A percentile compares a stretch with the other conserved stretches of the same genome.
Evolutionary conservation across 2,113 vertebrate species (phyloP).

Genomic region (Perca fluviatilis): DNA sequence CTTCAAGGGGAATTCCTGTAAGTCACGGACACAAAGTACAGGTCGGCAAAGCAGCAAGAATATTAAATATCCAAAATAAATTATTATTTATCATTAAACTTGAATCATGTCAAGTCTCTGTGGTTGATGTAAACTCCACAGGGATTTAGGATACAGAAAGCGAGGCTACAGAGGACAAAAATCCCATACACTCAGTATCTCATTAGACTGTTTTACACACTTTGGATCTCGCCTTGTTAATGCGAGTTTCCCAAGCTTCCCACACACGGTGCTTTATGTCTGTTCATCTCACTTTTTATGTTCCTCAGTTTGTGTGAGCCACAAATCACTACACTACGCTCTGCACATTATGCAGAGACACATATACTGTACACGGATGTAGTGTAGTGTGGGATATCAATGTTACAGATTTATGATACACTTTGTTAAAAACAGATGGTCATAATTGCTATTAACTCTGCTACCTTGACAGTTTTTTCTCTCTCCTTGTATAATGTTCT

Average conservation of each 20-base stretch:
- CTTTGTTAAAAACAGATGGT: conserved; percentile 19
- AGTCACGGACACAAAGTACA: not conserved
- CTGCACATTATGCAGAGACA: conserved; percentile 24
- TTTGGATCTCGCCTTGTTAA: conserved; percentile 44
- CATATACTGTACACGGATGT: conserved; percentile 27
- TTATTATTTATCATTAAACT: not conserved
- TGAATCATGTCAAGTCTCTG: not conserved
- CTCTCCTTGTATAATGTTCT: not conserved
- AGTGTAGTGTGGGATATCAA: not conserved
- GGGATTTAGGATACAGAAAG: conserved; percentile 7
- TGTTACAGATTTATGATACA: conserved; percentile 10
- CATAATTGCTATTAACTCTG: conserved; percentile 35
- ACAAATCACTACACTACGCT: conserved; percentile 54
- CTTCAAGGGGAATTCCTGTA: conserved; percentile 24
- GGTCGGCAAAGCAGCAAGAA: not conserved
- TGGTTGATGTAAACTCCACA: not conserved
- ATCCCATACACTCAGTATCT: conserved; percentile 2
- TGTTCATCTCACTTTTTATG: conserved; percentile 57
- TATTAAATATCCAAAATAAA: not conserved
- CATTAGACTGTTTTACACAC: conserved; percentile 20
- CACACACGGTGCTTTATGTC: conserved; percentile 59
- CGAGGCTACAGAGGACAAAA: conserved; percentile 15
- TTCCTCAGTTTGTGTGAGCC: conserved; percentile 37
- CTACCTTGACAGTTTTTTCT: conserved; percentile 5
- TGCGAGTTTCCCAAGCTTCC: conserved; percentile 61